Evolutionary conservation across 1,140 invertebrate species (phyloP), one percentile per base, ranked within the genome.

Genomic region (Zaprionus ornatus): DNA sequence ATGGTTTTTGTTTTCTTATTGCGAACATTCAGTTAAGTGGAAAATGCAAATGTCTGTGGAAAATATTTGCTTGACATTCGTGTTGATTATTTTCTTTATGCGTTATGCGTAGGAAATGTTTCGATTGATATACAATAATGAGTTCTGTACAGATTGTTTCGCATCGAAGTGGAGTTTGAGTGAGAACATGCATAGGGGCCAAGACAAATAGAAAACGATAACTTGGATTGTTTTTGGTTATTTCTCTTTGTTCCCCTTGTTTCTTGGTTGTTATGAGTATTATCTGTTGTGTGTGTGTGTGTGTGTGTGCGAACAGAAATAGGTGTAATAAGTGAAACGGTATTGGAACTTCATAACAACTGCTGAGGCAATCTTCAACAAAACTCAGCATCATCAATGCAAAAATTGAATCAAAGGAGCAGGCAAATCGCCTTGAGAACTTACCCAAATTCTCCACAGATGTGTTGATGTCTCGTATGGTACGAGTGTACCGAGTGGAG

Each of bases 391-490:
- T 76, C 29, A 56, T 57, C 74, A 74, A 80, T 79, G 65, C 70
- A 75, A 82, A 81, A 80, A 45, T n/a, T 63, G 62, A 59, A 66
- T 75, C 35, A 57, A 69, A 64, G 19, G 45, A 21, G 19, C 60
- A 78, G 35, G 52, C n/a, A 6, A 17, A 10, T 48, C 15, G 56
- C 55, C 52, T 15, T 42, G 27, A 19, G 17, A 74, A 92, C 93
- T 95, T 93, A 96, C 95, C 95, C 93, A 96, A 93, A 93, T 96
- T 96, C 92, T 96, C 95, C 42, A 95, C 94, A 68, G 95, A 96
- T 74, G 95, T 94, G 92, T 96, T 96, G 85, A 96, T 94, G 85
- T 96, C 95, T 76, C 94, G 94, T 75, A 95, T 95, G 84, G 94
- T 94, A 80, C 94, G 93, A 1, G 93, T 82, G 42, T 94, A 92